A percentile compares a stretch with the other conserved stretches of the same genome.
phyloP scores from a whole-genome alignment of 2,888 invertebrate species.

The Physocephala rufipes region DNA sequence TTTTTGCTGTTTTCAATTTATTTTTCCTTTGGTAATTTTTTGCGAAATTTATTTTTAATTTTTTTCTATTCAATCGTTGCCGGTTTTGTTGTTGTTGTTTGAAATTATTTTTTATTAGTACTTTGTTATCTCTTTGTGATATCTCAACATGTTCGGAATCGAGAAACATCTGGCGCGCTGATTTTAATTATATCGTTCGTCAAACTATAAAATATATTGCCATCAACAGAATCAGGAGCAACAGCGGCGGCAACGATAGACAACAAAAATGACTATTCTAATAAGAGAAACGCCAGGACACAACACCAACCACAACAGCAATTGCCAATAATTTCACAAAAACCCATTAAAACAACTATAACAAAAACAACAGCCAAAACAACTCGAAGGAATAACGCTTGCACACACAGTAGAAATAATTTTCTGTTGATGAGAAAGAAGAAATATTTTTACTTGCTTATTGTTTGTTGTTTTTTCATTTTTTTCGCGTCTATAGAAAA shows the following conservation, averaged over 20 bases:
- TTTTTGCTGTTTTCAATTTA: not conserved
- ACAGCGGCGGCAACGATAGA: not conserved
- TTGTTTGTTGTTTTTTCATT: not conserved
- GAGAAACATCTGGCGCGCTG: constrained; percentile 45
- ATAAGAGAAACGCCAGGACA: too few species aligned
- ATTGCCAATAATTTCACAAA: not conserved
- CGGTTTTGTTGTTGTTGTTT: not conserved
- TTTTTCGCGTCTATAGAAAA: constrained; percentile 31
- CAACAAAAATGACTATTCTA: constrained; percentile 27
- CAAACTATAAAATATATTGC: not conserved
- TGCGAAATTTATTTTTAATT: not conserved
- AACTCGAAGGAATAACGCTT: too few species aligned
- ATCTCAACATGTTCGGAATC: constrained; percentile 32
- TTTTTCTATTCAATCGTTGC: not conserved
- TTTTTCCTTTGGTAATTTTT: not conserved
- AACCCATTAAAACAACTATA: not conserved
- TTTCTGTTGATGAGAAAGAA: constrained; percentile 13
- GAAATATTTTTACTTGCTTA: constrained; percentile 12
- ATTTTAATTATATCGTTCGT: constrained; percentile 44
- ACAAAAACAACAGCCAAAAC: constrained; percentile 17
- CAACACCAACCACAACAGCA: constrained; percentile 24
- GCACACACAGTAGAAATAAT: constrained; percentile 15
- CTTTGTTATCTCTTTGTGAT: constrained; percentile 4
- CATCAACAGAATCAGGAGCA: too few species aligned
- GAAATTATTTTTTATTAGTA: not conserved